phyloP scores from a whole-genome alignment of 2,113 vertebrate species.

The Meleagris gallopavo region DNA sequence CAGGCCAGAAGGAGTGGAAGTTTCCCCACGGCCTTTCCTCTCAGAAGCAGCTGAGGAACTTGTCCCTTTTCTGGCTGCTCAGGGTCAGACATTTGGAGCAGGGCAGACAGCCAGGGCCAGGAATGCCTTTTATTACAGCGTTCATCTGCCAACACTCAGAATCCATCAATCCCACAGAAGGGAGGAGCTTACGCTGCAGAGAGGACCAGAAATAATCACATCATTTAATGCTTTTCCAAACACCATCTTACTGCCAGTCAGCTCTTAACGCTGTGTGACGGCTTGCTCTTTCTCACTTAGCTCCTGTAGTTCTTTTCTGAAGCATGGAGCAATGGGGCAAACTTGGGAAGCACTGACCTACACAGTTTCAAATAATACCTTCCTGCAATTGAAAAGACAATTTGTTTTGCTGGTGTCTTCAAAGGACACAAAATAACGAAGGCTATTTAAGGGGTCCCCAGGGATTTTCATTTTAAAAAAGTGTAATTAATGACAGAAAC shows the following conservation, averaged over 20 bases:
- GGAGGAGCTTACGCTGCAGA: neutral
- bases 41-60: neutral
- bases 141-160: constrained; percentile 7
- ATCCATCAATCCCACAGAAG: neutral
- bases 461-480: neutral
- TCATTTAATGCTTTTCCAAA: neutral
- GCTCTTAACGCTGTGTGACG: neutral
- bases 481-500: neutral
- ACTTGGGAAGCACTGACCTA: neutral
- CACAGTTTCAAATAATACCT: neutral
- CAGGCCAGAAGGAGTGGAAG: neutral
- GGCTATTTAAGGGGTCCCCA: neutral
- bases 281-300: neutral
- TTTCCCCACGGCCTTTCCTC: rapidly evolving
- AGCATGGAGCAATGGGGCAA: neutral
- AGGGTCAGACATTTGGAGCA: neutral
- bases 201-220: neutral
- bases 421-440: neutral
- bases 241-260: neutral
- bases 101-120: neutral
- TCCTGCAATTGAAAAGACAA: neutral
- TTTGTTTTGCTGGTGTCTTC: neutral
- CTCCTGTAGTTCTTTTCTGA: neutral
- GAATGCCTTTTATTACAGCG: neutral
- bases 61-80: neutral